These are phyloP conservation scores for Trichomycterus rosablanca DNA, from an alignment of 2,113 vertebrate species.

Conservation along the genomic window DNA sequence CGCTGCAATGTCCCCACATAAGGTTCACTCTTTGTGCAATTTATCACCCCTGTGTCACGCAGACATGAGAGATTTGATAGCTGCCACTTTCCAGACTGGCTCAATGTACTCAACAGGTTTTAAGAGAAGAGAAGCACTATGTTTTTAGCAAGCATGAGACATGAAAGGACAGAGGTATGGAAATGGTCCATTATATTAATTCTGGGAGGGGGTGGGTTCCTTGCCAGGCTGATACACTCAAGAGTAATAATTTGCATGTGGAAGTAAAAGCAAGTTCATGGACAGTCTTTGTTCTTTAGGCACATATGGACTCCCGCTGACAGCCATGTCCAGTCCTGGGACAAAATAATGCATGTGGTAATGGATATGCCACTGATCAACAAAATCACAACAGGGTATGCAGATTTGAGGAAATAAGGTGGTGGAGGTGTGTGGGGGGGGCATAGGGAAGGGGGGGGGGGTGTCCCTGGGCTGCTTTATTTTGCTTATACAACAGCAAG, in stretches of 20 bases:
- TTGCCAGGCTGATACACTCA: constrained; percentile 25
- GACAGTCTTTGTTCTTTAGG: not conserved
- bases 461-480: no score
- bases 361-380: no score
- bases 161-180: constrained; percentile 49
- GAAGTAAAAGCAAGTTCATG: not conserved
- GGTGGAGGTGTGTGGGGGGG: no score
- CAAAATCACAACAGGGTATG: no score
- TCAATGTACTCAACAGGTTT: constrained; percentile 67
- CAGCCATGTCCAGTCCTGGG: no score
- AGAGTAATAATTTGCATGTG: constrained; percentile 53
- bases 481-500: no score
- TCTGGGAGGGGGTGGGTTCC: constrained; percentile 43
- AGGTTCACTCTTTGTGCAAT: constrained; percentile 40
- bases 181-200: constrained; percentile 51
- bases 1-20: constrained; percentile 65
- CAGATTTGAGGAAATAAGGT: no score
- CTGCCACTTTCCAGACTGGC: constrained; percentile 58
- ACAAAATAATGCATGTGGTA: no score
- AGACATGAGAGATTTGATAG: constrained; percentile 48
- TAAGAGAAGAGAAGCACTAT: constrained; percentile 49
- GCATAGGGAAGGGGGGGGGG: no score
- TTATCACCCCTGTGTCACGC: constrained; percentile 56
- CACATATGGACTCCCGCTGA: no score
- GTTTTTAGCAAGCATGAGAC: constrained; percentile 35